phyloP scores from a whole-genome alignment of 2,797 vertebrate species.

The Gouania willdenowi region DNA sequence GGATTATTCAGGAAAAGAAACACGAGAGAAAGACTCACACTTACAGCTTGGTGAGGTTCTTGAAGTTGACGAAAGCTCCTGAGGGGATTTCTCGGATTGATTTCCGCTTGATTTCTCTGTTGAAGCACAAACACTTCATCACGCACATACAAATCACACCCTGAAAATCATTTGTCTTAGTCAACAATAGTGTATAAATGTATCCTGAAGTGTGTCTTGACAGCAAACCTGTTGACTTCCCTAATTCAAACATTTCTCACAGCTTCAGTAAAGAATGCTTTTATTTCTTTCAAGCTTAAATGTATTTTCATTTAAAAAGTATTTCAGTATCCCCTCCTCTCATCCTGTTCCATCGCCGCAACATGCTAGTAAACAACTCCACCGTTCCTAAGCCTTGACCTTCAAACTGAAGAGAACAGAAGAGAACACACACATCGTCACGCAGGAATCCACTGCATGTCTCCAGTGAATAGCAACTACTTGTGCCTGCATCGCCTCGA shows the following conservation, averaged over 20 bases:
- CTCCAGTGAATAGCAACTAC: constrained; percentile 13
- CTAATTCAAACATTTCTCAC: no score
- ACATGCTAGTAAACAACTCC: constrained; percentile 29
- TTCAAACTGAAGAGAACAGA: constrained; percentile 29
- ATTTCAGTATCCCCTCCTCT: no score
- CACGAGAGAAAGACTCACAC: constrained; percentile 18
- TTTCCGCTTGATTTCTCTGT: constrained; percentile 41
- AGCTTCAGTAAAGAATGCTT: no score
- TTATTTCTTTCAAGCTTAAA: no score
- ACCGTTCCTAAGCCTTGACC: constrained; percentile 54
- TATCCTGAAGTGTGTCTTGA: no score
- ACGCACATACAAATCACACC: not conserved
- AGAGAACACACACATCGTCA: constrained; percentile 43
- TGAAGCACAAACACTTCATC: constrained; percentile 8
- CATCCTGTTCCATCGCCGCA: no score
- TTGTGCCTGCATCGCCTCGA: no score
- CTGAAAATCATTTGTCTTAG: not conserved
- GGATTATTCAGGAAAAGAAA: constrained; percentile 55
- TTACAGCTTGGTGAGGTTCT: constrained; percentile 49
- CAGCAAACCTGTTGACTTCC: no score
- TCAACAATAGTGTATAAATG: no score
- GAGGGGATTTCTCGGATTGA: constrained; percentile 34
- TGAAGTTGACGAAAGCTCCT: constrained; percentile 26
- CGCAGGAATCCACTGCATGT: constrained; percentile 12
- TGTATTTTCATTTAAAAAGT: no score